Percentiles rank a stretch among this genome's conserved stretches.
Evolutionary conservation across 2,113 vertebrate species (phyloP).

Genomic region (Embiotoca jacksoni): DNA sequence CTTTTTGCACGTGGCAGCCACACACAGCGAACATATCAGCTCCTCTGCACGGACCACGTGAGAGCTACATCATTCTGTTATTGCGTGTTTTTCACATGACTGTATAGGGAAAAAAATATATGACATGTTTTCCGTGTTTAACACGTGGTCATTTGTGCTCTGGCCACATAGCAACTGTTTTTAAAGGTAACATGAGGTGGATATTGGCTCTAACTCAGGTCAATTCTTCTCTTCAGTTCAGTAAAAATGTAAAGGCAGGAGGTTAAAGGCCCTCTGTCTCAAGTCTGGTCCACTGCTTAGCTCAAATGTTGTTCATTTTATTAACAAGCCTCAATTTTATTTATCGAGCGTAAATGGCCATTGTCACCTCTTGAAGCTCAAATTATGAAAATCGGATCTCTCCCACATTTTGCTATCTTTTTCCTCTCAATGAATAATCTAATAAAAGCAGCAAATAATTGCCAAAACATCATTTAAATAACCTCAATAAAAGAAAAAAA

Average conservation of each 20-base stretch:
- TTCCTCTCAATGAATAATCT: not conserved
- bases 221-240: not conserved
- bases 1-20: constrained; percentile 3
- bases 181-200: constrained; percentile 1
- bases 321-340: no score
- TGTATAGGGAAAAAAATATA: not conserved
- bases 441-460: not conserved
- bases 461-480: not conserved
- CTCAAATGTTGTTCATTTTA: no score
- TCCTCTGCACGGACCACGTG: not conserved
- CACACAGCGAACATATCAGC: not conserved
- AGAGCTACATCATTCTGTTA: not conserved
- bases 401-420: not conserved
- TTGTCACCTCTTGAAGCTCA: no score
- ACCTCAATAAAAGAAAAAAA: not conserved
- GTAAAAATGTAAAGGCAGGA: no score
- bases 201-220: not conserved
- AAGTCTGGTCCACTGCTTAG: no score
- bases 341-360: no score
- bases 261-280: no score
- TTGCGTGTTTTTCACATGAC: not conserved
- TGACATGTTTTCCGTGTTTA: not conserved
- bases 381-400: not conserved
- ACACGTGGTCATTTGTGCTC: not conserved
- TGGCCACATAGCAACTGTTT: not conserved